phyloP scores from a whole-genome alignment of 2,888 invertebrate species.

The Physocephala rufipes region DNA sequence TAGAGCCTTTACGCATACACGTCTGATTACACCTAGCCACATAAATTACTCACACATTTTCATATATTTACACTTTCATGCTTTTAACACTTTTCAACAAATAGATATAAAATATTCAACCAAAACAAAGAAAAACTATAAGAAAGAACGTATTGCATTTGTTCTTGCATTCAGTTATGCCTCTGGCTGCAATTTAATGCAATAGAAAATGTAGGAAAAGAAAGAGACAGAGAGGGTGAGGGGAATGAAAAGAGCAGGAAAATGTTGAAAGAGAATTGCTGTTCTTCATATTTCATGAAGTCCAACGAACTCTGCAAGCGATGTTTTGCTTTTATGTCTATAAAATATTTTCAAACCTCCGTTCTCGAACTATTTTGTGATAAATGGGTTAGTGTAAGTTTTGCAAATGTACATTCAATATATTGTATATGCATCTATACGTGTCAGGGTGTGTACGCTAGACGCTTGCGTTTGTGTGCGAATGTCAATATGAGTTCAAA shows the following conservation, averaged over 20 bases:
- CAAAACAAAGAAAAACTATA: constrained; percentile 5
- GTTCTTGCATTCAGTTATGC: not conserved
- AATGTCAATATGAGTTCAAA: not conserved
- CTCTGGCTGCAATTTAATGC: constrained; percentile 4
- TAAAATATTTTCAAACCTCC: not conserved
- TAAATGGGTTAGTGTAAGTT: too few species aligned
- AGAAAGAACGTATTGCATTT: not conserved
- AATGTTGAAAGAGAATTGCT: not conserved
- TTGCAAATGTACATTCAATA: not conserved
- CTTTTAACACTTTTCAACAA: not conserved
- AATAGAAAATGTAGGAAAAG: not conserved
- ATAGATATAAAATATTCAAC: not conserved
- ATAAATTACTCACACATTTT: too few species aligned
- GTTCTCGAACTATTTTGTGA: not conserved
- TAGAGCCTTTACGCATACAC: too few species aligned
- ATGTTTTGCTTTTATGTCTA: not conserved
- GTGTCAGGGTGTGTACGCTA: constrained; percentile 24
- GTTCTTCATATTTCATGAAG: not conserved
- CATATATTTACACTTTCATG: too few species aligned
- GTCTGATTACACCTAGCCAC: too few species aligned
- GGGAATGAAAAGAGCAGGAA: not conserved
- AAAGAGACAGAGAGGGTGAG: too few species aligned
- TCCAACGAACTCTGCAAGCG: constrained; percentile 17
- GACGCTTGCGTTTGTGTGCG: constrained; percentile 20
- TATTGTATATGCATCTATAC: not conserved